phyloP scores from a whole-genome alignment of 2,113 vertebrate genomes.

The Sinocyclocheilus anshuiensis region DNA sequence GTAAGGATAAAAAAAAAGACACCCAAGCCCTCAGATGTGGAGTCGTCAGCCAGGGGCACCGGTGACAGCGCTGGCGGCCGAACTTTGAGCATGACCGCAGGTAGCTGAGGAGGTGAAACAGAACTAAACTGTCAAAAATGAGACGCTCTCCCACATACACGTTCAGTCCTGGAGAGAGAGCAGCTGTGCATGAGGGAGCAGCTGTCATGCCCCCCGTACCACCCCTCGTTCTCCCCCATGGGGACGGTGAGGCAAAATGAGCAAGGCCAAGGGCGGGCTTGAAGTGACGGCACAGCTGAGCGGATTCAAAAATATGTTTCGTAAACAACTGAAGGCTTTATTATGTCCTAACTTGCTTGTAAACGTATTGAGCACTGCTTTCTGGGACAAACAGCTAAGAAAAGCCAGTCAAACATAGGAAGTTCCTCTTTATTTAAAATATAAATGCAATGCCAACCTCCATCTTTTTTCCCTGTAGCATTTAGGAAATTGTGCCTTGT shows the following conservation, averaged over 20 bases:
- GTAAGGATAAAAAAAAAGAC: neutral
- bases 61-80: neutral
- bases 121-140: neutral
- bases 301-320: neutral
- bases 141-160: conserved; percentile 28
- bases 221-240: conserved; percentile 39
- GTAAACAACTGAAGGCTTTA: neutral
- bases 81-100: conserved; percentile 6
- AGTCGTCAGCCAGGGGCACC: neutral
- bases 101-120: conserved; percentile 8
- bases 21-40: neutral
- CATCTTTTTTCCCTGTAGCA: neutral
- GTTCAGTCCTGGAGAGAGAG: conserved; percentile 50
- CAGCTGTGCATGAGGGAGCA: conserved; percentile 66
- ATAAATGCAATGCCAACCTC: neutral
- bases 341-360: neutral
- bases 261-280: conserved; percentile 17
- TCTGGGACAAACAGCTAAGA: neutral
- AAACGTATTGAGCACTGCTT: neutral
- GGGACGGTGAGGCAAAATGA: conserved; percentile 51
- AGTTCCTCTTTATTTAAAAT: neutral
- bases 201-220: conserved; percentile 59
- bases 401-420: neutral
- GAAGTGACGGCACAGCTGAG: neutral
- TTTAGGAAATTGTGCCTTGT: neutral